phyloP scores from a whole-genome alignment of 2,113 vertebrate genomes.

The Epinephelus cyanopodus region DNA sequence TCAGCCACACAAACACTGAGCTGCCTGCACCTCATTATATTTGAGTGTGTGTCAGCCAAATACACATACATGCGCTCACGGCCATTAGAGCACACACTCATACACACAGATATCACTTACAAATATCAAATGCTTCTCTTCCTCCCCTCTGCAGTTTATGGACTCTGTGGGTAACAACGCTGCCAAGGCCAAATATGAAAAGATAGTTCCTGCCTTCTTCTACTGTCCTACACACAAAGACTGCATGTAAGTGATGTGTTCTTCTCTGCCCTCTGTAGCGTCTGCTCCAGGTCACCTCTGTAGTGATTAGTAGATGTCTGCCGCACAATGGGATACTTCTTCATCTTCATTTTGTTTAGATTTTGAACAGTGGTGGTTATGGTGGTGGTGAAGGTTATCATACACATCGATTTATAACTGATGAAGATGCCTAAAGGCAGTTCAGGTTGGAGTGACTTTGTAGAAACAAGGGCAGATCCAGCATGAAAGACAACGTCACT shows the following conservation, averaged over 20 bases:
- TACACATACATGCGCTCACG: neutral
- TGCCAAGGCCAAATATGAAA: conserved; percentile 89
- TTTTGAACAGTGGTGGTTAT: neutral
- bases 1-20: conserved; percentile 3
- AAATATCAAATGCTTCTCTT: neutral
- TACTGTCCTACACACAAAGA: conserved; percentile 90
- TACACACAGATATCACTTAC: neutral
- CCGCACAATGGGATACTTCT: neutral
- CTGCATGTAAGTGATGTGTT: conserved; percentile 90
- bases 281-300: neutral
- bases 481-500: neutral
- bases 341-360: neutral
- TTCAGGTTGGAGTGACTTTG: neutral
- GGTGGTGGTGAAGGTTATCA: neutral
- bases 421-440: neutral
- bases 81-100: neutral
- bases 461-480: neutral
- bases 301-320: neutral
- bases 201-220: conserved; percentile 91
- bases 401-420: neutral
- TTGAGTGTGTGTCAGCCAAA: neutral
- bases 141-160: conserved; percentile 88
- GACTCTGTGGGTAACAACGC: conserved; percentile 88
- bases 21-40: conserved; percentile 6
- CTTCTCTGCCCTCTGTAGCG: neutral